A percentile compares a stretch with the other conserved stretches of the same genome.
Evolutionary conservation across 2,888 invertebrate genomes (phyloP).

Genomic region (Tipula vernalis): DNA sequence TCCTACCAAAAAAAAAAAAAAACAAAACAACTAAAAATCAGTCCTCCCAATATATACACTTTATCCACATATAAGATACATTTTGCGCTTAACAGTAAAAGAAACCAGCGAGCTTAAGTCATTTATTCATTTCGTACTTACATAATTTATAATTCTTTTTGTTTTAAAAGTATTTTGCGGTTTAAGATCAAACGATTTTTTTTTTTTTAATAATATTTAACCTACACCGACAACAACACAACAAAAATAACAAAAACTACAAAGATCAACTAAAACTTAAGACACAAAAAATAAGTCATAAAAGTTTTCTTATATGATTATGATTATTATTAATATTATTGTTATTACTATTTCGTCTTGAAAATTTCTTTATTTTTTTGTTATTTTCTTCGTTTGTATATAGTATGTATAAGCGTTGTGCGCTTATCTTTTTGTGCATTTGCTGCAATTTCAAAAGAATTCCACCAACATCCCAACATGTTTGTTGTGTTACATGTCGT

Average conservation of each 20-base stretch:
- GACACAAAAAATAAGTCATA: slow-evolving; percentile 4
- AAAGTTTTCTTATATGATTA: not conserved
- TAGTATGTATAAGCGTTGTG: not conserved
- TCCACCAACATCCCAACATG: not conserved
- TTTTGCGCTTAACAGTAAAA: slow-evolving; percentile 4
- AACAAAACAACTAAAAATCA: not conserved
- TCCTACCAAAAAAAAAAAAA: not conserved
- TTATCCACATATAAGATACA: not conserved
- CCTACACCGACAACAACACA: not conserved
- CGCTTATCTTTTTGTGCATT: not conserved
- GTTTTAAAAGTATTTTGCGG: slow-evolving; percentile 4
- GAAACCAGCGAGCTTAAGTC: not conserved
- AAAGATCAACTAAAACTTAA: slow-evolving; percentile 4
- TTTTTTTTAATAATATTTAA: not conserved
- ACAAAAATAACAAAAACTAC: not conserved
- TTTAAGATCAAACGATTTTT: not conserved
- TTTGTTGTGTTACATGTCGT: not conserved
- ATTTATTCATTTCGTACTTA: not conserved
- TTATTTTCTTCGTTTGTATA: not conserved
- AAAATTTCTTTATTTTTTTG: not conserved
- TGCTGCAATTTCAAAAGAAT: not conserved
- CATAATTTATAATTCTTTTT: slow-evolving; percentile 4
- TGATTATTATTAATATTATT: slow-evolving; percentile 4
- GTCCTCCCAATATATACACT: not conserved
- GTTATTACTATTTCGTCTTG: not conserved